Base-by-base conservation (phyloP, 2,797 vertebrate species). In the Spea hammondii region DNA sequence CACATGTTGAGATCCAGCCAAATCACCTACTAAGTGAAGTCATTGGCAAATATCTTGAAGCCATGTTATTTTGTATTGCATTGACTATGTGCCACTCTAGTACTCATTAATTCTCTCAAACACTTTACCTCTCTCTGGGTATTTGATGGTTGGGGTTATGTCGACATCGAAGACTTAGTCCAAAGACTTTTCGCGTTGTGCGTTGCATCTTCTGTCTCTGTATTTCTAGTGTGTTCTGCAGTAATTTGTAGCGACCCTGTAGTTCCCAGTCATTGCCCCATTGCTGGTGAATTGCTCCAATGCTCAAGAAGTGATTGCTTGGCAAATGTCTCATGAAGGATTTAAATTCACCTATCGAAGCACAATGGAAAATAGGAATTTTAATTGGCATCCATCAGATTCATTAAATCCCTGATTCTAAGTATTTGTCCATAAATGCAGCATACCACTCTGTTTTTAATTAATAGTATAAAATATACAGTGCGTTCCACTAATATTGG, bases 201-300 rank as follows among this genome's bases (percentile, higher is more conserved):
- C 94, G 95, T 78, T 98, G 98, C 83, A 99, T 98, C 92, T 98
- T 99, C 84, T 95, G 93, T 57, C 94, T 91, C 84, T 98, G 96
- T 65, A 92, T 91, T 91, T 99, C 97, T 62, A 95, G 92, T 77
- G 96, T 95, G 60, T 95, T 97, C 92, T 99, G 98, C 64, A 99
- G 93, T 70, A 99, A 92, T 87, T 98, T 94, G 89, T 98, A 99
- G 49, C 96, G 96, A 80, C 95, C 96, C 90, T 99, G 98, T 79
- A 99, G 94, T 86, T 99, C 97, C 98, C 98, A 99, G 90, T 99
- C 98, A 0, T 96, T 98, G 72, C 98, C 98, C 98, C 98, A 99
- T 82, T 98, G 95, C 88, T 98, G 95, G 87, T 99, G 98, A 84
- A 99, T 97, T 77, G 95, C 98, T 88, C 95, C 95, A 74, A 99